Evolutionary conservation across 1,140 invertebrate species (phyloP).

Genomic region (Drosophila kikkawai): DNA sequence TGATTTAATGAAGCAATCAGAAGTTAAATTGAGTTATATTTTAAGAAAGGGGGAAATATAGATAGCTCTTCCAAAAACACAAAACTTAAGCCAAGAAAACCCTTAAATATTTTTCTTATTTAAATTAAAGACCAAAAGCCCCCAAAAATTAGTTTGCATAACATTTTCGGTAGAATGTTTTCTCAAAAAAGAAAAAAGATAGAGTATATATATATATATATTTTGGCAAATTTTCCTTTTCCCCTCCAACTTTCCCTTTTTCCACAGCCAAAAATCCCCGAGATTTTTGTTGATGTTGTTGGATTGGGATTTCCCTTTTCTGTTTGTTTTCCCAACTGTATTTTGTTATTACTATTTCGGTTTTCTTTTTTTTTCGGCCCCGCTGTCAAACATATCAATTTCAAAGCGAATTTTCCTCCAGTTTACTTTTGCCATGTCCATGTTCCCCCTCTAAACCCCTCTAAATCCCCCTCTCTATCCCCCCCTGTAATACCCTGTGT

Average conservation of each 20-base stretch:
- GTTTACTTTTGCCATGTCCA: slow-evolving; percentile 18
- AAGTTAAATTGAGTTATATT: slow-evolving; percentile 2
- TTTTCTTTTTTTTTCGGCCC: slow-evolving; percentile 32
- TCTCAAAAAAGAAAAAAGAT: background rate
- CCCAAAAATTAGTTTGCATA: slow-evolving; percentile 19
- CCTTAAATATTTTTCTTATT: background rate
- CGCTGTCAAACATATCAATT: slow-evolving; percentile 79
- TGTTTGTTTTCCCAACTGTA: slow-evolving; percentile 38
- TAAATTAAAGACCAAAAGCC: background rate
- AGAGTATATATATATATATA: background rate
- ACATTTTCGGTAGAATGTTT: slow-evolving; percentile 4
- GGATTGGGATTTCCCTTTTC: slow-evolving; percentile 27
- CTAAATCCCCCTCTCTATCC: background rate
- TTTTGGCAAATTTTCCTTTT: slow-evolving; percentile 5
- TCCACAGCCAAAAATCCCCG: slow-evolving; percentile 1
- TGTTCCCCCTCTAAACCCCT: background rate
- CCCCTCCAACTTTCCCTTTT: slow-evolving; percentile 35
- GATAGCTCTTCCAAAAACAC: background rate
- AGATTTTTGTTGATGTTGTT: slow-evolving; percentile 18
- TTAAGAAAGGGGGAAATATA: background rate
- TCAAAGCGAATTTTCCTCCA: slow-evolving; percentile 61
- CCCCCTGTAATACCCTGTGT: background rate
- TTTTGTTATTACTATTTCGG: slow-evolving; percentile 51
- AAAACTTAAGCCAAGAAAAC: background rate
- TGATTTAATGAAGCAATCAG: slow-evolving; percentile 7